Base-by-base conservation (phyloP, 2,797 vertebrate species). In the Etheostoma perlongum region DNA sequence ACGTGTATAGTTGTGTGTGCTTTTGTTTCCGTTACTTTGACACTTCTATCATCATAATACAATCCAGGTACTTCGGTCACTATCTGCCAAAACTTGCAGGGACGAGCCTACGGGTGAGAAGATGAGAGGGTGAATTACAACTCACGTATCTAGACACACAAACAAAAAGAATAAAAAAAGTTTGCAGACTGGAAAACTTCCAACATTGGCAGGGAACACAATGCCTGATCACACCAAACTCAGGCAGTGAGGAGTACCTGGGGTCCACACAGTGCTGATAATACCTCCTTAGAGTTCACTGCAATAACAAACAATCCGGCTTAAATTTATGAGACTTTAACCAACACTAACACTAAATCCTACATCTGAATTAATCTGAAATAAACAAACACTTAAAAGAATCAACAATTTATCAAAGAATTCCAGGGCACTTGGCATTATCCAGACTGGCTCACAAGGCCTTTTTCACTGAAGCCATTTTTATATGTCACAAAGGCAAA, bases 11-110 rank as follows among this genome's bases (percentile, higher is more conserved):
- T 19, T 30, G 53, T 46, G 27, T 27, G 46, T 57, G 21, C 36
- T 30, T 60, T 47, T 65, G 53, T 78, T 62, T 48, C 53, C 57
- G 59, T 16, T 46, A 67, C 27, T 59, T 64, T 53, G 72, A 84
- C 72, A 49, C 27, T 36, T 21, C 21, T 72, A 74, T 81, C 85
- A 92, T 97, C 95, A 97, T 86, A 97, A 94, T 75, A 98, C 95
- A 49, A 98, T 98, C 97, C 97, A 97, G 8, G 97, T 98, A 78
- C 96, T 96, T 54, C 97, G 94, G 78, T 98, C 97, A 1, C 94
- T 96, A 74, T 98, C 97, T 0, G 97, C 96, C 83, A 98, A 86
- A 67, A 97, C 96, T 89, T 98, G 97, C 71, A 98, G 91, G 5
- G 97, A 97, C 10, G 97, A 97, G 74, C 97, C 97, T 98, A 71